Percentiles rank a stretch among this genome's conserved stretches.
Evolutionary conservation across 2,113 vertebrate species (phyloP).

Genomic region (Arenaria interpres): DNA sequence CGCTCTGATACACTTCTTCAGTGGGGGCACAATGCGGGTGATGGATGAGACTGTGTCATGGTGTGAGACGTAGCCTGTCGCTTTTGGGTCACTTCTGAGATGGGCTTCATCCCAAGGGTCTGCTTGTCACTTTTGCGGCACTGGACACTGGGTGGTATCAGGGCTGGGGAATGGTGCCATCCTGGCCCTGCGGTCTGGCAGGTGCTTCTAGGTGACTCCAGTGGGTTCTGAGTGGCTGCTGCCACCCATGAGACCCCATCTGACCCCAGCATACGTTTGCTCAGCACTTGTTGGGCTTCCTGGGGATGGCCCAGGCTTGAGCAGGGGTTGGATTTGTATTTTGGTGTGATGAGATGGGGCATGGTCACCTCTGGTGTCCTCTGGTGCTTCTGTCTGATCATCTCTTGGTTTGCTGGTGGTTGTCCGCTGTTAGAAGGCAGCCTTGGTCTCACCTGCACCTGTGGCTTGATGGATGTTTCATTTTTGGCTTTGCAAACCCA

Average conservation of each 20-base stretch:
- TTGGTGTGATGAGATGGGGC: not conserved
- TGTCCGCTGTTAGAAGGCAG: not conserved
- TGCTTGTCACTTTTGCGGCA: not conserved
- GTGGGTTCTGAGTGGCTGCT: not conserved
- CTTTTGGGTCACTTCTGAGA: not conserved
- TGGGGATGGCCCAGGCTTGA: not conserved
- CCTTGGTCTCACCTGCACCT: fast-evolving
- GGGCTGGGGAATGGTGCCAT: not conserved
- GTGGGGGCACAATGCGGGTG: fast-evolving
- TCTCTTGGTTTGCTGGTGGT: not conserved
- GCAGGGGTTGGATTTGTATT: not conserved
- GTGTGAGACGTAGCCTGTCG: not conserved
- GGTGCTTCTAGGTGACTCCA: not conserved
- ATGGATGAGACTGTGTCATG: not conserved
- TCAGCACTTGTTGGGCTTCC: not conserved
- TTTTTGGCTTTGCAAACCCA: not conserved
- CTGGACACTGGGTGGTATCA: not conserved
- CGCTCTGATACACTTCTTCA: not conserved
- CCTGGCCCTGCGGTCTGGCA: fast-evolving
- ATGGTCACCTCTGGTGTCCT: not conserved
- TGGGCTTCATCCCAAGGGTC: not conserved
- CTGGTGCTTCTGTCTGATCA: not conserved
- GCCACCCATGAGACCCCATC: fast-evolving
- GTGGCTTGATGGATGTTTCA: not conserved
- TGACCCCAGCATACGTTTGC: fast-evolving